Base-by-base conservation (phyloP, 2,797 vertebrate genomes). In the Perodicticus potto region DNA sequence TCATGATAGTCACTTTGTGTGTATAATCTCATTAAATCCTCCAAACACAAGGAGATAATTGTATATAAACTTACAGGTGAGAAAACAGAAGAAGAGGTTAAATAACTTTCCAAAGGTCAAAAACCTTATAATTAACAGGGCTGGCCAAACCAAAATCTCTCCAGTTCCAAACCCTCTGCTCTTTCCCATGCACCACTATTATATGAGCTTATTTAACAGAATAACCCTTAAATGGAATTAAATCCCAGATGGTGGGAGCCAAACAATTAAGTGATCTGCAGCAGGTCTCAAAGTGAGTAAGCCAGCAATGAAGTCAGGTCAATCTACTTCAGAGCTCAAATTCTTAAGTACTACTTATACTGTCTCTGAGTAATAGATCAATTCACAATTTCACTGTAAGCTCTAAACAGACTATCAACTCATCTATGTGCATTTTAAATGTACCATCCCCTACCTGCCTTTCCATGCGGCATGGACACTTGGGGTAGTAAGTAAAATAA, bases 301-400 rank as follows among this genome's bases (percentile, higher is more conserved):
- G 67, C 32, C 40, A 89, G 29, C 77, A 59, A 22, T 85, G 23
- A 78, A 73, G 29, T 86, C n/a, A 77, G 22, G 37, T 91, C 85
- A 92, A 59, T 61, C 22, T 86, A 80, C 70, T 87, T 82, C 37
- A 45, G 57, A 93, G 72, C 12, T 9, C 76, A 93, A 89, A 96
- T 93, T 87, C 40, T 74, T 20, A 91, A 81, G n/a, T 49, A 83
- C 91, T 70, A 88, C 69, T 96, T 63, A 89, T 45, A 80, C 59
- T 61, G 19, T 80, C 55, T 63, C 32, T 77, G 57, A 85, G 78
- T 25, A 88, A 78, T 2, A 90, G 55, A 45, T 72, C 40, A 84
- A 63, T 23, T 82, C 57, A 73, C 23, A 29, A 32, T n/a, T 76
- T 86, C 88, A 86, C 6, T 57, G 1, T 43, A 85, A 90, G 25